These are phyloP conservation scores for Chironomus tepperi DNA, from an alignment of 1,140 invertebrate species.

Conservation along the genomic window DNA sequence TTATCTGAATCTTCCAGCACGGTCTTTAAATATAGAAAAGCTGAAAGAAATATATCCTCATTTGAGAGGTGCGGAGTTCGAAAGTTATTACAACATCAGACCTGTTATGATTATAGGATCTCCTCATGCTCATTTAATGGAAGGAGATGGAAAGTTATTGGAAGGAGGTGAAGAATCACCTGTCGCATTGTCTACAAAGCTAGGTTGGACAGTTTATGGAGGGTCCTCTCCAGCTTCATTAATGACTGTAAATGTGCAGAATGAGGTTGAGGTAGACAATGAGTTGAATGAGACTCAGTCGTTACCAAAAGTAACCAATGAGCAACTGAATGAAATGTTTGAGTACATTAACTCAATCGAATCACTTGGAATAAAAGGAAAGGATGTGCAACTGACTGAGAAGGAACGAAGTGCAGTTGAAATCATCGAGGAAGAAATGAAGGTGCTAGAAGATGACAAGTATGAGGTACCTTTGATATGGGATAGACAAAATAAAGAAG, in stretches of 20 bases:
- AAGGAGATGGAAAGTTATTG: not conserved
- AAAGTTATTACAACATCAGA: not conserved
- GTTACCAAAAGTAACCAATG: not conserved
- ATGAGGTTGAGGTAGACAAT: too few species aligned
- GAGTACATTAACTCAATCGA: not conserved
- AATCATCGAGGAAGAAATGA: not conserved
- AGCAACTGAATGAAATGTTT: not conserved
- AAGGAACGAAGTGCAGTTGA: not conserved
- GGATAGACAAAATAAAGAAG: not conserved
- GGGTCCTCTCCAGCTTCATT: too few species aligned
- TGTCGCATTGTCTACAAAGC: not conserved
- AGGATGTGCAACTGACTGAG: not conserved
- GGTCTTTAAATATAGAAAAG: not conserved
- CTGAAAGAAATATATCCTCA: not conserved
- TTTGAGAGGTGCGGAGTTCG: not conserved
- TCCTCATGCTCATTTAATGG: not conserved
- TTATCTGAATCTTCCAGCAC: not conserved
- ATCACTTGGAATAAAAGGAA: not conserved
- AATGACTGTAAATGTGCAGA: too few species aligned
- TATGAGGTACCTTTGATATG: not conserved
- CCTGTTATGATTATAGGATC: not conserved
- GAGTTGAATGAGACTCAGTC: too few species aligned
- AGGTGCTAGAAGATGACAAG: not conserved
- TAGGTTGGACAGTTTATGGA: not conserved
- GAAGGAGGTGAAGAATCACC: not conserved